Conservation (phyloP, 1,140 invertebrate genomes). For the Gonioctena quinquepunctata region DNA sequence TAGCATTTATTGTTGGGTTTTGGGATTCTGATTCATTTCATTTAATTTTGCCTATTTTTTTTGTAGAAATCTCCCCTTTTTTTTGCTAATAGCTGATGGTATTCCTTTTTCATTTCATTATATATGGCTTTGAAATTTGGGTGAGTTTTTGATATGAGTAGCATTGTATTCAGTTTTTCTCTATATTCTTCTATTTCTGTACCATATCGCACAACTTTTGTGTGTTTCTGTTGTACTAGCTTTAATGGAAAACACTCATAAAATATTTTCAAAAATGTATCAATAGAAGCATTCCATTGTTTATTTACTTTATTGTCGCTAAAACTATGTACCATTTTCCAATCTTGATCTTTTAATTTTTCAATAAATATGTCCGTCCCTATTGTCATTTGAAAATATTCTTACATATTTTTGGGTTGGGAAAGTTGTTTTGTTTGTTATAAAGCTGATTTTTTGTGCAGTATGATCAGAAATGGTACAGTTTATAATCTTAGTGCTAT, state of each 20-base stretch:
- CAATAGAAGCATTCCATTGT: not conserved
- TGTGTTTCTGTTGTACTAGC: not conserved
- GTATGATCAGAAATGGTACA: not conserved
- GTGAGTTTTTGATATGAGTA: not conserved
- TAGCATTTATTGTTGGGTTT: too few species aligned
- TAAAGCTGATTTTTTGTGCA: not conserved
- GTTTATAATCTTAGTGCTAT: not conserved
- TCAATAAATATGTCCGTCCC: slow-evolving; percentile 1
- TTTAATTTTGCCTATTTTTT: too few species aligned
- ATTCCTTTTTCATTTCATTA: not conserved
- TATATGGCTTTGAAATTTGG: not conserved
- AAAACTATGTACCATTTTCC: not conserved
- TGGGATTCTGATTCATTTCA: too few species aligned
- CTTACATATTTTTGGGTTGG: not conserved
- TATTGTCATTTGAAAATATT: not conserved
- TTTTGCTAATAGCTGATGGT: not conserved
- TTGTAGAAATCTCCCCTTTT: too few species aligned
- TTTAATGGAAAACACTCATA: not conserved
- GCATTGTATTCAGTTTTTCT: not conserved
- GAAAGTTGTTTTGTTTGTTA: not conserved
- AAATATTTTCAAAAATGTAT: not conserved
- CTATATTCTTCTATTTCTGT: slow-evolving; percentile 1
- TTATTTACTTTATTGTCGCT: not conserved
- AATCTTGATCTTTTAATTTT: not conserved
- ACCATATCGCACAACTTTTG: too few species aligned